Base-by-base conservation (phyloP, 2,113 vertebrate genomes). In the Psilopogon haemacephalus region DNA sequence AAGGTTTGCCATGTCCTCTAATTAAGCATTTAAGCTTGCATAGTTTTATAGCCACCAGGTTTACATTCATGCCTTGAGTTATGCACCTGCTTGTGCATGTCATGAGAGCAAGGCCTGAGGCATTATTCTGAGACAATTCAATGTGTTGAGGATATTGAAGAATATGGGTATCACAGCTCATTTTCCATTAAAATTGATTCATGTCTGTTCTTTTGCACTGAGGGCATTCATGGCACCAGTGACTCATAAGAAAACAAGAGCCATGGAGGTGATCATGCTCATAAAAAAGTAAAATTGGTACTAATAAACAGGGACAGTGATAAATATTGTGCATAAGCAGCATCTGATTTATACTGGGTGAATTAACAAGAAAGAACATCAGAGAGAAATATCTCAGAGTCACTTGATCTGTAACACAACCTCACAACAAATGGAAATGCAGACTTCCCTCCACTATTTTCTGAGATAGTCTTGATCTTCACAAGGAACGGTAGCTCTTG, bases 401-500 rank as follows among this genome's bases (percentile, higher is more conserved):
- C 56, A 72, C 26, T 18, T 67, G 50, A 84, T 52, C 69, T 88
- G 65, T 67, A 65, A 72, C 55, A 86, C 56, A 93, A 32, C 33
- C 71, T 89, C 60, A 21, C 38, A 65, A 56, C 30, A 84, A 56
- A 60, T 76, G 54, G 74, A 94, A 93, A 72, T 20, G 38, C 28
- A 9, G 5, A 80, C 35, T 77, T 84, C 52, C 69, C 27, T 69
- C 48, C 38, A 46, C 30, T 62, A 62, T 83, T 88, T 86, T 89
- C 90, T 84, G 33, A 84, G 73, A 67, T 84, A 56, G 50, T 77
- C 90, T 88, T 63, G 78, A 65, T 84, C 90, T 89, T 94, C 92
- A 77, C 90, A 89, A 92, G 93, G 75, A 91, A 88, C 76, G 46
- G 37, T 89, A 84, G 90, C 86, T 95, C 59, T 84, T 91, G 86